Conservation (phyloP, 2,113 vertebrate species). For the Rhinopomastus cyanomelas region DNA sequence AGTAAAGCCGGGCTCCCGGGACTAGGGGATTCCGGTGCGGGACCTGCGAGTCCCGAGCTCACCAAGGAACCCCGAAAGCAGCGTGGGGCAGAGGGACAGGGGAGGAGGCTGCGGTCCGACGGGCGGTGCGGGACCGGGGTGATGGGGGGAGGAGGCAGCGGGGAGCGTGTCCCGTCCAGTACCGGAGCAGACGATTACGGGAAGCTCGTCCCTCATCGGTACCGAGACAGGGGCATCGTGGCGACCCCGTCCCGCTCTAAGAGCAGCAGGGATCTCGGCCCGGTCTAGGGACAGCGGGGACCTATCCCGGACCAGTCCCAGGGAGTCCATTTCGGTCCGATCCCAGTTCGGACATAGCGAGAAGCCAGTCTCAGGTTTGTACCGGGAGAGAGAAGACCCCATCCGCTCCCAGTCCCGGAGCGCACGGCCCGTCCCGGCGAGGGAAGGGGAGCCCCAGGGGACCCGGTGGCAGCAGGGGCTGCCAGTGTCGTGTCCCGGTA, state of each 20-base stretch:
- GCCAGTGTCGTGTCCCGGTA: neutral
- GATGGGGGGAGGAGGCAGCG: neutral
- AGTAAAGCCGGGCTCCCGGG: neutral
- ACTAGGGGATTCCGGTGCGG: neutral
- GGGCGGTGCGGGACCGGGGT: no score
- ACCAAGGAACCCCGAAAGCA: neutral
- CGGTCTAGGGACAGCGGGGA: neutral
- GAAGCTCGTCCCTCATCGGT: neutral
- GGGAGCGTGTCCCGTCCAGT: neutral
- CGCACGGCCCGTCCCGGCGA: neutral
- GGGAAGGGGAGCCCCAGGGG: neutral
- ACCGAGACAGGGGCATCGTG: neutral
- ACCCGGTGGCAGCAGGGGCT: neutral
- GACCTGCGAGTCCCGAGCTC: neutral
- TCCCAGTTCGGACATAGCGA: neutral
- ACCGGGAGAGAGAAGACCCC: no score
- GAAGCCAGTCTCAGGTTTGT: no score
- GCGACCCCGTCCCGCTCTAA: neutral
- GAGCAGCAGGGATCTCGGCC: no score
- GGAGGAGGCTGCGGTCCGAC: neutral
- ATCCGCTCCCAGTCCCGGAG: no score
- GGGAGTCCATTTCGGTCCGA: neutral
- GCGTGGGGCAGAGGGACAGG: neutral
- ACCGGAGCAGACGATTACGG: neutral
- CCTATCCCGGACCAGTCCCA: neutral